Evolutionary conservation across 2,797 vertebrate genomes (phyloP), one percentile per base, ranked within the genome.

Genomic region (Xenopus petersii): DNA sequence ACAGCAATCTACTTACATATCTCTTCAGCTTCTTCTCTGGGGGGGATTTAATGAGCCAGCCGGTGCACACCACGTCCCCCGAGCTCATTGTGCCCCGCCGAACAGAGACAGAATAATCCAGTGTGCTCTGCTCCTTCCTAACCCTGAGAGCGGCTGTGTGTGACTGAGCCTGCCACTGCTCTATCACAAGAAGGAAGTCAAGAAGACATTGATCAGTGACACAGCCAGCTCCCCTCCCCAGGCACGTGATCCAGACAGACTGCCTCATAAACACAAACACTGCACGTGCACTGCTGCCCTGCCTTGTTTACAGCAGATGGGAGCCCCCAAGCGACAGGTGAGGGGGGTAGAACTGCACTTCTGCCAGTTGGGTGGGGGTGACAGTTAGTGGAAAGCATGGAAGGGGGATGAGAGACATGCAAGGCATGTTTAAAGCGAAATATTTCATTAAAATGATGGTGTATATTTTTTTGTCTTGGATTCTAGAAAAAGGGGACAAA

Each of bases 31-130:
- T 98, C 90, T 94, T 97, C 89, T 98, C 97, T 2, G 97, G 97
- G 82, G 96, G 97, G 60, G 97, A 98, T 92, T 98, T 98, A 88
- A 98, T 94, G 81, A 98, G 95, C 97, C 97, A 98, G 86, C 97
- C 96, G 9, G 90, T 94, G 90, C 93, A 96, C 81, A 99, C 95
- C 73, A 95, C 92, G 89, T 97, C 95, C 84, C 94, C 96, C 21
- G 93, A 84, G 87, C 96, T 98, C 96, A 98, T 98, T 83, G 88
- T 93, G 91, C 81, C 83, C 75, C 70, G 82, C 61, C 60, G 74
- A 63, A 46, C 17, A 72, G 79, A 81, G 69, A 80, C 79, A 80
- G 80, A 83, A 17, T 80, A 79, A 80, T 71, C 51, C 69, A 55
- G 68, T 1, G 70, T 77, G 75, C 77, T 24, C 67, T 82, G 82